Conservation (phyloP, 2,888 invertebrate genomes). For the Conchocele bisecta region DNA sequence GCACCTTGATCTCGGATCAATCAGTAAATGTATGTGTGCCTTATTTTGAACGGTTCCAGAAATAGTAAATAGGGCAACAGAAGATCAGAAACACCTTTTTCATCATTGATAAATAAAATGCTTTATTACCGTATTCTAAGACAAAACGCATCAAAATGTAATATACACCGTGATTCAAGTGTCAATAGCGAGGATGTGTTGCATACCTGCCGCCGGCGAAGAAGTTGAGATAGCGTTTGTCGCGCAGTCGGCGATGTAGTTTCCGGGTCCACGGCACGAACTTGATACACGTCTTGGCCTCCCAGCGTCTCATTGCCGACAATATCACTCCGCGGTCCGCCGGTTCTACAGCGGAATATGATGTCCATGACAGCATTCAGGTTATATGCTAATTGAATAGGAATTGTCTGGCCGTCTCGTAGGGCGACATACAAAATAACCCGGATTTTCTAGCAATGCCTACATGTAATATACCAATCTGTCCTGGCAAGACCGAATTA, state of each 20-base stretch:
- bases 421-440: too few species aligned
- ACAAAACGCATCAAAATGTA: background rate
- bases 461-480: background rate
- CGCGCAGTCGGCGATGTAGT: conserved; percentile 23
- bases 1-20: too few species aligned
- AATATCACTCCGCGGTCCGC: conserved; percentile 32
- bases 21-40: too few species aligned
- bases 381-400: too few species aligned
- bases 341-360: conserved; percentile 20
- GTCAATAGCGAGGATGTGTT: too few species aligned
- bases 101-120: background rate
- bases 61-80: too few species aligned
- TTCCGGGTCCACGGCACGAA: conserved; percentile 59
- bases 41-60: too few species aligned
- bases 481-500: too few species aligned
- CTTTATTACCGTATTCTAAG: background rate
- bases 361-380: too few species aligned
- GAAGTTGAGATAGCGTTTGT: conserved; percentile 48
- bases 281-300: conserved; percentile 56
- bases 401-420: too few species aligned
- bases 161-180: background rate
- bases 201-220: conserved; percentile 53
- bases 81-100: too few species aligned
- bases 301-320: conserved; percentile 64
- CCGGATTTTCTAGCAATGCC: too few species aligned